Evolutionary conservation across 2,113 vertebrate species (phyloP).

Genomic region (Psilopsiagon aurifrons): DNA sequence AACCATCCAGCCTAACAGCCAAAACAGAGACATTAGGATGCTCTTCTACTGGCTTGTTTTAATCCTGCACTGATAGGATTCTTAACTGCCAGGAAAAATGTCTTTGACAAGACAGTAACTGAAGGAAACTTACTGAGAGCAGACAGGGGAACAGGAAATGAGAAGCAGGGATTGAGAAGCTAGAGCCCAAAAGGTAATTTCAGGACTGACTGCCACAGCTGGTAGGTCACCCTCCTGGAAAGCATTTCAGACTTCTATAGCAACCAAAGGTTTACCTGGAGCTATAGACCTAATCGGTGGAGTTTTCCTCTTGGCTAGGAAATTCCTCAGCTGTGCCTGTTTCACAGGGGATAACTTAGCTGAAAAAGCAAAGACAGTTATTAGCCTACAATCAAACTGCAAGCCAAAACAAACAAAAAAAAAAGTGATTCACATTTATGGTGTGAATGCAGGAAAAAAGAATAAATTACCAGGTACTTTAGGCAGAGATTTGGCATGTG

Average conservation of each 20-base stretch:
- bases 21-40: background rate
- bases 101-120: background rate
- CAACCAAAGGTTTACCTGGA: conserved; percentile 82
- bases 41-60: background rate
- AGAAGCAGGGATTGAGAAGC: background rate
- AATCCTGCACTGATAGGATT: background rate
- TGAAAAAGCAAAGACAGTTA: conserved; percentile 46
- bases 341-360: conserved; percentile 89
- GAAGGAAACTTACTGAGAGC: background rate
- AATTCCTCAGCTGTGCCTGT: conserved; percentile 91
- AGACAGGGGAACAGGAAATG: background rate
- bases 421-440: background rate
- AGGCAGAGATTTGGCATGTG: conserved; percentile 68
- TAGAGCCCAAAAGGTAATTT: background rate
- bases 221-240: background rate
- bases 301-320: conserved; percentile 92
- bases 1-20: background rate
- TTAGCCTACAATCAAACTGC: background rate
- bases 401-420: background rate
- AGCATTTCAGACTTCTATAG: background rate
- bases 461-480: conserved; percentile 81
- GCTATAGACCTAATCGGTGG: conserved; percentile 92
- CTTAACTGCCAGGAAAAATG: background rate
- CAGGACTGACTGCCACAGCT: background rate
- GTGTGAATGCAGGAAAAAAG: background rate